These are phyloP conservation scores for Cylindroiulus punctatus DNA, from an alignment of 2,888 invertebrate species.

Conservation along the genomic window DNA sequence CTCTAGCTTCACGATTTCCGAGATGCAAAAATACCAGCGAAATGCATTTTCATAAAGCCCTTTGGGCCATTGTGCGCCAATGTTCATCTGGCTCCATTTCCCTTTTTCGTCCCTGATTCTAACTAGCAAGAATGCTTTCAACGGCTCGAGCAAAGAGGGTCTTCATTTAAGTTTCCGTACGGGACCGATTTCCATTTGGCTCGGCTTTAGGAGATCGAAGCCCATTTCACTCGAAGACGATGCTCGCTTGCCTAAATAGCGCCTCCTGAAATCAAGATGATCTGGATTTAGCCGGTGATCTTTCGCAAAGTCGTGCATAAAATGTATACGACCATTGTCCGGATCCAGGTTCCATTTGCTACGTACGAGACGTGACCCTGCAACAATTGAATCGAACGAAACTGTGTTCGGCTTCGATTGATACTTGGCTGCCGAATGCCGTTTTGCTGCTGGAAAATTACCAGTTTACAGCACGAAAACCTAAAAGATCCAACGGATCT, in stretches of 20 bases:
- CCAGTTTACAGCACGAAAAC: no score
- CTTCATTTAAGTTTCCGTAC: constrained; percentile 7
- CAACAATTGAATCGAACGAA: background rate
- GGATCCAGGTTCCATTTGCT: background rate
- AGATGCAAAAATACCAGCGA: background rate
- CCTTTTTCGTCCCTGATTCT: background rate
- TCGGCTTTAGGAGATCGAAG: background rate
- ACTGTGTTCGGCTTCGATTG: background rate
- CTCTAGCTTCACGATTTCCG: background rate
- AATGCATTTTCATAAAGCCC: constrained; percentile 5
- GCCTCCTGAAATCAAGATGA: background rate
- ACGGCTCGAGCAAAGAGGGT: constrained; percentile 10
- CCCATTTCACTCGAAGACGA: background rate
- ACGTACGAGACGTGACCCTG: background rate
- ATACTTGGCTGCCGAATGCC: no score
- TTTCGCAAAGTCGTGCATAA: background rate
- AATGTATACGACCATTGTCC: background rate
- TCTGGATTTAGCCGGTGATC: background rate
- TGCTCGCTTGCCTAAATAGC: background rate
- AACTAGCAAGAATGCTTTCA: background rate
- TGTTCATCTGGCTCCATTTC: background rate
- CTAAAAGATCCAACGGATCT: no score
- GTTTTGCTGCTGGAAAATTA: no score
- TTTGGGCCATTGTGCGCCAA: background rate
- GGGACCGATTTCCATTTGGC: constrained; percentile 18